phyloP scores from a whole-genome alignment of 2,113 vertebrate genomes.

The Fulmarus glacialis region DNA sequence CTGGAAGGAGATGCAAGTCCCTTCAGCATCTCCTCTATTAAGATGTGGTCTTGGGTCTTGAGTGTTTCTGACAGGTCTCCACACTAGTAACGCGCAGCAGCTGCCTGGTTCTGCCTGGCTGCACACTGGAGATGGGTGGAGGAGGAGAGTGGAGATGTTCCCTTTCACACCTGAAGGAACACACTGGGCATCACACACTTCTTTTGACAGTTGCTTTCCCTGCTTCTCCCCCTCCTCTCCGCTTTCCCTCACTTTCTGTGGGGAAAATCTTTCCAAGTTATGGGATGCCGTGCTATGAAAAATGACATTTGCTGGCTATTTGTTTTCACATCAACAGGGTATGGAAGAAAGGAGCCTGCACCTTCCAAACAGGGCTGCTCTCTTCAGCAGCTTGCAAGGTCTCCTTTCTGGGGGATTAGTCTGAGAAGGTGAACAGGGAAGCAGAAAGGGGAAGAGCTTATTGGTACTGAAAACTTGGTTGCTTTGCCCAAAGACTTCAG shows the following conservation, averaged over 20 bases:
- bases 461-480: background rate
- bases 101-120: background rate
- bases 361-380: background rate
- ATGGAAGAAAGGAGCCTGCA: background rate
- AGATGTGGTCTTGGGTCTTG: background rate
- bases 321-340: background rate
- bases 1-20: background rate
- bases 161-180: background rate
- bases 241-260: background rate
- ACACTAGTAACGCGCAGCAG: rapidly evolving
- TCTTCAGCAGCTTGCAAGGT: background rate
- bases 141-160: background rate
- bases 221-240: background rate
- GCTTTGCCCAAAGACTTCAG: background rate
- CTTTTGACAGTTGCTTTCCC: background rate
- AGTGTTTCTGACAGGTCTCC: background rate
- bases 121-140: background rate
- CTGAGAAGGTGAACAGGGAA: background rate
- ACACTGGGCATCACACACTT: rapidly evolving
- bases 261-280: background rate
- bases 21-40: background rate
- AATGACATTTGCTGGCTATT: background rate
- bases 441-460: background rate
- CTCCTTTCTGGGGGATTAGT: background rate
- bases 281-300: background rate